Evolutionary conservation across 1,140 invertebrate species (phyloP).

Genomic region (Nebria ingens): DNA sequence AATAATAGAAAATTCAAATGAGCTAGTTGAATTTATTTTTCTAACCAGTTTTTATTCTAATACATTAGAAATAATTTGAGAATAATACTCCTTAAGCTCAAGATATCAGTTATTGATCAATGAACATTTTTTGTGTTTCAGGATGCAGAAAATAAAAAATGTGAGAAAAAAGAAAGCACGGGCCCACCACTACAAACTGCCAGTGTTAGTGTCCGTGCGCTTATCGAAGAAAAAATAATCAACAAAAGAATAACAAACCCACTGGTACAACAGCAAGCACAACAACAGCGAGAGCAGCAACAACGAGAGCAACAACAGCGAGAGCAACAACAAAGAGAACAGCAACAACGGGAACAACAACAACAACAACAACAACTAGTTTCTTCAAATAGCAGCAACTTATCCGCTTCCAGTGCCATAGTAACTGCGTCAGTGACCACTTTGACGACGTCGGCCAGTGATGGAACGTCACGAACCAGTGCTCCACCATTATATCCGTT

Average conservation of each 20-base stretch:
- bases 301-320: slow-evolving; percentile 10
- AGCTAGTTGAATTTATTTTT: too few species aligned
- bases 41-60: too few species aligned
- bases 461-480: slow-evolving; percentile 34
- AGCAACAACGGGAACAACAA: slow-evolving; percentile 9
- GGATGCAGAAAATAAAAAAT: slow-evolving; percentile 77
- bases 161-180: slow-evolving; percentile 69
- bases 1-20: too few species aligned
- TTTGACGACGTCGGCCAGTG: slow-evolving; percentile 33
- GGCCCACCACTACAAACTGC: slow-evolving; percentile 78
- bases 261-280: slow-evolving; percentile 22
- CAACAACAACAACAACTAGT: slow-evolving; percentile 9
- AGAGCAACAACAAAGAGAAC: slow-evolving; percentile 9
- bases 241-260: slow-evolving; percentile 58
- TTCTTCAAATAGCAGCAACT: slow-evolving; percentile 17
- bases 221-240: slow-evolving; percentile 87
- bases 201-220: slow-evolving; percentile 72
- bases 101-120: too few species aligned
- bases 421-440: slow-evolving; percentile 33
- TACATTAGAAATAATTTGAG: too few species aligned
- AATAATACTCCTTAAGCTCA: too few species aligned
- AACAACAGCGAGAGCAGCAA: slow-evolving; percentile 12
- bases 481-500: slow-evolving; percentile 38
- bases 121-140: slow-evolving; percentile 39
- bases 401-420: too few species aligned